Evolutionary conservation across 2,113 vertebrate species (phyloP), one percentile per base, ranked within the genome.

Genomic region (Furnarius figulus): DNA sequence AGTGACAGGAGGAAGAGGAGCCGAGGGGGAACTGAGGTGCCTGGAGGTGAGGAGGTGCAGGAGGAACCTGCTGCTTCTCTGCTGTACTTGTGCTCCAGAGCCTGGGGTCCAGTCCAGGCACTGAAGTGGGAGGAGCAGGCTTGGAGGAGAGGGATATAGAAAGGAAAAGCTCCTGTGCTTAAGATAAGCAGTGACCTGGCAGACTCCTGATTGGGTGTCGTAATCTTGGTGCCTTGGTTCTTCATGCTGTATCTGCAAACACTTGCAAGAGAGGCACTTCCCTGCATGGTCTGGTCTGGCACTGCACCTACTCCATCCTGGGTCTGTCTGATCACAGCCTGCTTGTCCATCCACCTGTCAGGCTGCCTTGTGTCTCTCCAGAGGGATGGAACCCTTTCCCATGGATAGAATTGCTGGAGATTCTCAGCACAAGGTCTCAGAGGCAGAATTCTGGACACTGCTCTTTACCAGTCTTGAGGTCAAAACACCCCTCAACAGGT

Each of bases 261-360:
- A 27, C 66, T 24, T 50, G n/a, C 58, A 63, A 63, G 62, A 63
- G 63, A 88, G 16, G 2, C n/a, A 9, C 85, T 62, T 61, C 30
- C 27, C 22, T n/a, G 35, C 3, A 0, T 5, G 22, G 39, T 22
- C 44, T 0, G 0, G 27, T 42, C 71, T 66, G 71, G 46, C 12
- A 1, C 1, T 47, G 53, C 40, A 70, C 19, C 74, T 84, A 49
- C 81, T 52, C 44, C 53, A 67, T 62, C 56, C 76, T n/a, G 28
- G 6, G 8, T 49, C 62, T 83, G 74, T 52, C 72, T 52, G 14
- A 22, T n/a, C 44, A 10, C 7, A 17, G 56, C 83, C 56, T 33
- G n/a, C 63, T 66, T 49, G 23, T 49, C 71, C 22, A 2, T 49
- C 66, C 19, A 58, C 56, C 74, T 94, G 66, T 58, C 77, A 37